A percentile compares a stretch with the other conserved stretches of the same genome.
Conservation (phyloP, 2,113 vertebrate species). For the Colinus virginianus region DNA sequence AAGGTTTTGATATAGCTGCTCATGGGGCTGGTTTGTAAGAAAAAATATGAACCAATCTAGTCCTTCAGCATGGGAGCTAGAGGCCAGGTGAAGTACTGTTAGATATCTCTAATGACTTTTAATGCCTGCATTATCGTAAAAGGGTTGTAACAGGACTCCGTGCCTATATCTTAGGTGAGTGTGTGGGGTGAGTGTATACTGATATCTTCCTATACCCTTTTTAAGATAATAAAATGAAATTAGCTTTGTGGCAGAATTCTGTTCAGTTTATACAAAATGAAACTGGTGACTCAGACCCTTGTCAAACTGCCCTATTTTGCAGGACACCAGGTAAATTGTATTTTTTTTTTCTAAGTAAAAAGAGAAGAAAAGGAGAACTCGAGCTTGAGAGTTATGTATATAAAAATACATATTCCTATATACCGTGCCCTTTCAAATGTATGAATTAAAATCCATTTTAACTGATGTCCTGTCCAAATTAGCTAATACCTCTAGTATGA, state of each 20-base stretch:
- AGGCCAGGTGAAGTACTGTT: not conserved
- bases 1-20: not conserved
- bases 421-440: not conserved
- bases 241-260: not conserved
- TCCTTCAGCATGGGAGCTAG: not conserved
- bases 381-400: not conserved
- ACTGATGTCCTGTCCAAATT: not conserved
- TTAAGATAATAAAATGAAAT: not conserved
- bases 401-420: not conserved
- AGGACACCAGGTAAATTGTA: not conserved
- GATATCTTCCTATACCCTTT: not conserved
- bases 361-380: not conserved
- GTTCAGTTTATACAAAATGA: not conserved
- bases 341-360: not conserved
- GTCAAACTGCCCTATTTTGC: not conserved
- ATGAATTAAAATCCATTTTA: constrained; percentile 41
- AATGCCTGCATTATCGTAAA: not conserved
- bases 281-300: not conserved
- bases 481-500: not conserved
- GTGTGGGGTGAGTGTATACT: not conserved
- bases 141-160: not conserved
- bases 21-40: not conserved
- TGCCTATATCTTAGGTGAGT: not conserved
- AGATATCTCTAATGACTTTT: not conserved
- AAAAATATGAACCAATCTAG: not conserved